Evolutionary conservation across 2,113 vertebrate species (phyloP), one percentile per base, ranked within the genome.

Genomic region (Silurus asotus): DNA sequence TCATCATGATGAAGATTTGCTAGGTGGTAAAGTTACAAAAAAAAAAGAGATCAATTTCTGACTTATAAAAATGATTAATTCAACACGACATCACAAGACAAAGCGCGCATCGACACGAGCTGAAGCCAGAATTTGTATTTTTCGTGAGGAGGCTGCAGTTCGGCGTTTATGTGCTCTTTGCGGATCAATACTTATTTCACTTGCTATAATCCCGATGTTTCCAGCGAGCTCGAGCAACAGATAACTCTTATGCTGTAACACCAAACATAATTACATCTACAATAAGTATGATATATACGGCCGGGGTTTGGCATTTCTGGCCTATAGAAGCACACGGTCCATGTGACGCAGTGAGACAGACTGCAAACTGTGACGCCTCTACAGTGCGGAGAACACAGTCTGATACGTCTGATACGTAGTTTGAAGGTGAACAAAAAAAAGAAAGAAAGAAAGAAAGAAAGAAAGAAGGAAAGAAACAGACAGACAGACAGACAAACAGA

Each of bases 1-100:
- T 78, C 58, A 79, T 70, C 48, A 67, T 25, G 62, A 65, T 11
- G 58, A 67, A 59, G 62, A 61, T 15, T 83, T 74, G 25, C 4
- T 28, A 85, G 88, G 89, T 89, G 90, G 90, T 81, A 91, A 89
- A 89, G 23, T 37, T 59, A 25, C 83, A 88, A 83, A 87, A 58
- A 84, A 84, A 48, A 81, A n/a, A 23, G 0, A 28, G 13, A 79
- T 10, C 5, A 2, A 28, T 55, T 45, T 70, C 28, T 7, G 10
- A 4, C 25, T 67, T 67, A 59, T 81, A 67, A 20, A 20, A 49
- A 48, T 20, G 55, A 76, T 76, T 58, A 45, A 77, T 65, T 65
- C 82, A n/a, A 74, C 11, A 56, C 59, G 81, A 82, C 56, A 77
- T 62, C 81, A 56, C 69, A n/a, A 28, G n/a, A 17, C 17, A 67